A percentile compares a stretch with the other conserved stretches of the same genome.
Conservation (phyloP, 2,113 vertebrate genomes). For the Melanerpes formicivorus region DNA sequence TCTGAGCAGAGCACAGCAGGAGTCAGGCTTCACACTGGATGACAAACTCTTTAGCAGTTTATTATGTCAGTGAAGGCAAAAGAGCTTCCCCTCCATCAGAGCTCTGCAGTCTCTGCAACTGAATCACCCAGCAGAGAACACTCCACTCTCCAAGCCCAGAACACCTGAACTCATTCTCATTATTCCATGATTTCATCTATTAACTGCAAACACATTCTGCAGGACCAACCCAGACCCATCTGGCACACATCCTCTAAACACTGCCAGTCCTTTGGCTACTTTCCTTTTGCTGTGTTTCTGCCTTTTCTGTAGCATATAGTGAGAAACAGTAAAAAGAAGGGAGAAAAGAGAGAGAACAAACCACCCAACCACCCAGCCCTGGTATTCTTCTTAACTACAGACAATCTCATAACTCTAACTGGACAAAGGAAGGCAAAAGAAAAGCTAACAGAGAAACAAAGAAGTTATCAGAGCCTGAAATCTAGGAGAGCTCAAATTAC, state of each 20-base stretch:
- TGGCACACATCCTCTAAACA: background rate
- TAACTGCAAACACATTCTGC: background rate
- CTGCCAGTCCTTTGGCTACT: no score
- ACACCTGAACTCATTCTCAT: background rate
- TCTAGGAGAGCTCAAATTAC: background rate
- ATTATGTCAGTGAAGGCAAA: background rate
- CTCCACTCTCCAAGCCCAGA: background rate
- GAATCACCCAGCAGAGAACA: background rate
- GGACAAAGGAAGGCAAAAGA: background rate
- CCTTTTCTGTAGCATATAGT: background rate
- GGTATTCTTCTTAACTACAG: background rate
- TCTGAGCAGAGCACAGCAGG: background rate
- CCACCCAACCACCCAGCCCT: no score
- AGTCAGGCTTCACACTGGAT: background rate
- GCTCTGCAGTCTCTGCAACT: background rate
- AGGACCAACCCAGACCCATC: background rate
- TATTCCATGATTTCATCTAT: background rate
- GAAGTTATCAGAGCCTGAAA: background rate
- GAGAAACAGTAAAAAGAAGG: background rate
- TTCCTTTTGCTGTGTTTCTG: background rate
- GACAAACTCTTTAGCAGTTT: background rate
- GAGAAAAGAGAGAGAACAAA: fast-evolving
- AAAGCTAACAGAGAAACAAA: background rate
- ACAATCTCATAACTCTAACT: background rate
- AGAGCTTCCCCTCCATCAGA: background rate